phyloP scores from a whole-genome alignment of 2,888 invertebrate species.

The Lepidocyrtinus sp. region DNA sequence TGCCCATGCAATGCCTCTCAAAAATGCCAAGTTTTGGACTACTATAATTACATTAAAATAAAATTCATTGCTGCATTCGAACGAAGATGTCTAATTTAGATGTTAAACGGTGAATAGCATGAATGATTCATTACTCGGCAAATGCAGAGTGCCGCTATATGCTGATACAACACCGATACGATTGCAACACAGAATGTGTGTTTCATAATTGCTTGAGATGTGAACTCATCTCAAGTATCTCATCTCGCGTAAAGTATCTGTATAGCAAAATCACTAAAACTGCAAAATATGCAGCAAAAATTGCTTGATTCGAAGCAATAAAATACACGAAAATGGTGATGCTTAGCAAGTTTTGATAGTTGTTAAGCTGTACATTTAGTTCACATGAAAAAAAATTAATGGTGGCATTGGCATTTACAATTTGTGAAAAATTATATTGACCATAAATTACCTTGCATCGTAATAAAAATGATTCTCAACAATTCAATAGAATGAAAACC shows the following conservation, averaged over 20 bases:
- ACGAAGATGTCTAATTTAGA: not conserved
- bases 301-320: not conserved
- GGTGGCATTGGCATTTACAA: slow-evolving; percentile 32
- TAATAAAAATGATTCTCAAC: too few relatives aligned
- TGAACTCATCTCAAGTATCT: not conserved
- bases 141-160: not conserved
- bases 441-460: not conserved
- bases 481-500: not conserved
- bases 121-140: not conserved
- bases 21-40: not conserved
- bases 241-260: too few relatives aligned
- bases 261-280: too few relatives aligned
- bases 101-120: not conserved
- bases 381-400: slow-evolving; percentile 12
- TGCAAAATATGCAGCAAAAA: too few relatives aligned
- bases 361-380: too few relatives aligned
- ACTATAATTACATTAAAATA: not conserved
- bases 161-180: not conserved
- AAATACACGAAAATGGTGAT: not conserved
- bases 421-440: not conserved
- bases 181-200: slow-evolving; percentile 22
- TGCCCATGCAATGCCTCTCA: too few relatives aligned
- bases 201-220: slow-evolving; percentile 26
- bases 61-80: not conserved
- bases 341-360: not conserved